Conservation (phyloP, 2,113 vertebrate genomes). For the Elgaria multicarinata region DNA sequence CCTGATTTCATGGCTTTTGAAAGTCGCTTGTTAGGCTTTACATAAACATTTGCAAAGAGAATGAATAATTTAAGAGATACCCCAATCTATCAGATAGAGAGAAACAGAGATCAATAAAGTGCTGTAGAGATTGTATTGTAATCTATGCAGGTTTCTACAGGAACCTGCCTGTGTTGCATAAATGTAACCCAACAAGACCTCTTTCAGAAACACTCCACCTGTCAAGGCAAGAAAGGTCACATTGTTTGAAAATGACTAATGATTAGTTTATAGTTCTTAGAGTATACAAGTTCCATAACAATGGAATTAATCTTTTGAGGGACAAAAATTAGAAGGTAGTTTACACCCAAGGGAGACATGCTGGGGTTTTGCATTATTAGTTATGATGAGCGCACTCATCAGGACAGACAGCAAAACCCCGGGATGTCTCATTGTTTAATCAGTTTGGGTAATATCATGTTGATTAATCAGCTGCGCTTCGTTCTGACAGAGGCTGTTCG, state of each 20-base stretch:
- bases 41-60: conserved; percentile 31
- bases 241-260: conserved; percentile 84
- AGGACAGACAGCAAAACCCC: conserved; percentile 81
- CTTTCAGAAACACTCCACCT: conserved; percentile 60
- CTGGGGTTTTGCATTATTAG: conserved; percentile 74
- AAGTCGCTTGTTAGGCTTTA: conserved; percentile 52
- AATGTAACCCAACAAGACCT: conserved; percentile 57
- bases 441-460: conserved; percentile 78
- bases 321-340: conserved; percentile 85
- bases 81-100: conserved; percentile 50
- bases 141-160: conserved; percentile 14
- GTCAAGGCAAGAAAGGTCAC: conserved; percentile 79
- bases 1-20: conserved; percentile 27
- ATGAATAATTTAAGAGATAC: conserved; percentile 42
- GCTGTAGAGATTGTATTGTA: background rate
- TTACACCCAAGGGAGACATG: conserved; percentile 79
- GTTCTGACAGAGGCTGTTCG: conserved; percentile 61
- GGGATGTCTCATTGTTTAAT: conserved; percentile 83
- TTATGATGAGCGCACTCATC: conserved; percentile 74
- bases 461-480: conserved; percentile 79
- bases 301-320: conserved; percentile 84
- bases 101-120: conserved; percentile 52
- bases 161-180: conserved; percentile 46
- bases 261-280: conserved; percentile 90
- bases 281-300: conserved; percentile 88